Percentiles rank a stretch among this genome's conserved stretches.
These are phyloP conservation scores for Ectemnius continuus DNA, from an alignment of 2,888 invertebrate genomes.

Conservation along the genomic window DNA sequence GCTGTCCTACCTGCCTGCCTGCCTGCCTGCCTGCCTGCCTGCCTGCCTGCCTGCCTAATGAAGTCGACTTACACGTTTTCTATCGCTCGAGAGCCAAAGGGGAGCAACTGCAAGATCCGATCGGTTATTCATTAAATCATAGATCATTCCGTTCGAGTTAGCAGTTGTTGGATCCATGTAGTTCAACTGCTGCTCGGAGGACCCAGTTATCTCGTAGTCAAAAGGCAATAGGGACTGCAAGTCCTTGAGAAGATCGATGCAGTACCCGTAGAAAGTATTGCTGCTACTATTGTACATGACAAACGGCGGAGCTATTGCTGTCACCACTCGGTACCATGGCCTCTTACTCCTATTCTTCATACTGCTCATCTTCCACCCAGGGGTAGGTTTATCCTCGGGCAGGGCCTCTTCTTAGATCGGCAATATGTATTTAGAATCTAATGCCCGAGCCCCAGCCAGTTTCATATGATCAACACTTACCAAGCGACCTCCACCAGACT, in stretches of 20 bases:
- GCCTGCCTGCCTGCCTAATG: neutral
- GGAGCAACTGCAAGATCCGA: conserved; percentile 96
- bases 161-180: conserved; percentile 88
- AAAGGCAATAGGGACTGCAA: conserved; percentile 90
- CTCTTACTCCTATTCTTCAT: conserved; percentile 17
- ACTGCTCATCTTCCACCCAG: neutral
- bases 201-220: conserved; percentile 90
- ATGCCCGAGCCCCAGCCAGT: too few species aligned
- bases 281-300: conserved; percentile 83
- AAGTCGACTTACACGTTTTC: conserved; percentile 83
- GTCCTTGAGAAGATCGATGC: conserved; percentile 93
- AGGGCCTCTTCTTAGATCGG: too few species aligned
- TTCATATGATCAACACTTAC: too few species aligned
- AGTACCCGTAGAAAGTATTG: conserved; percentile 84
- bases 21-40: too few species aligned
- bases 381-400: too few species aligned
- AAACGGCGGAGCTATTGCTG: conserved; percentile 90
- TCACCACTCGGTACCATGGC: conserved; percentile 80
- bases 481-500: too few species aligned
- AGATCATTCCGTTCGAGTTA: conserved; percentile 89
- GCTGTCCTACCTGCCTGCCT: neutral
- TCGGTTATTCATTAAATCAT: conserved; percentile 86
- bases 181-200: conserved; percentile 91
- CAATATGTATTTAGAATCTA: too few species aligned
- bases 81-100: conserved; percentile 95